Conservation (phyloP, 2,797 vertebrate species). For the Hydrolagus colliei region DNA sequence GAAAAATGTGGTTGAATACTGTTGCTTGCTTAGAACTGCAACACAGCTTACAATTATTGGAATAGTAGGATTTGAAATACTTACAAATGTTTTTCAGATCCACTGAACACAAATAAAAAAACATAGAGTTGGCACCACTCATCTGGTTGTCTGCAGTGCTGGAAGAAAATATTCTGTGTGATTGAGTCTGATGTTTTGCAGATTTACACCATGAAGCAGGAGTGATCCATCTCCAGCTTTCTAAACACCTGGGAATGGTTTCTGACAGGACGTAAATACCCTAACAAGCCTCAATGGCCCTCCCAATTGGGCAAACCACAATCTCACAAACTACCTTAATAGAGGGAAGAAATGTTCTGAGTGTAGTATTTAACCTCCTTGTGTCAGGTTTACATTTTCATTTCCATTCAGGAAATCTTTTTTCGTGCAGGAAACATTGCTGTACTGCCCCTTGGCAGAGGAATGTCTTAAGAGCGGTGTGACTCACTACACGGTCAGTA, state of each 20-base stretch:
- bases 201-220: not conserved
- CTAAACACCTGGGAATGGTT: not conserved
- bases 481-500: no score
- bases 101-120: not conserved
- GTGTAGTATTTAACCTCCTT: not conserved
- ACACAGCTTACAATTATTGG: not conserved
- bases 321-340: not conserved
- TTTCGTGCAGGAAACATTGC: not conserved
- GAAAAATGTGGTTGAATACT: not conserved
- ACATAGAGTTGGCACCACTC: not conserved
- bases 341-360: not conserved
- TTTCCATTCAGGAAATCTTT: not conserved
- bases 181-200: not conserved
- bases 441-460: not conserved
- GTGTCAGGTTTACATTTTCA: not conserved
- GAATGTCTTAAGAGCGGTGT: no score
- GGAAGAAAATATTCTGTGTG: not conserved
- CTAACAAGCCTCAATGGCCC: not conserved
- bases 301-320: not conserved
- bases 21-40: not conserved
- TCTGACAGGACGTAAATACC: not conserved
- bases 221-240: not conserved
- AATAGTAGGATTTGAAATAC: not conserved
- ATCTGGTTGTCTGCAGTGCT: not conserved
- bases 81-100: constrained; percentile 9